These are phyloP conservation scores for Araneus ventricosus DNA, from an alignment of 1,140 invertebrate species.

Conservation along the genomic window DNA sequence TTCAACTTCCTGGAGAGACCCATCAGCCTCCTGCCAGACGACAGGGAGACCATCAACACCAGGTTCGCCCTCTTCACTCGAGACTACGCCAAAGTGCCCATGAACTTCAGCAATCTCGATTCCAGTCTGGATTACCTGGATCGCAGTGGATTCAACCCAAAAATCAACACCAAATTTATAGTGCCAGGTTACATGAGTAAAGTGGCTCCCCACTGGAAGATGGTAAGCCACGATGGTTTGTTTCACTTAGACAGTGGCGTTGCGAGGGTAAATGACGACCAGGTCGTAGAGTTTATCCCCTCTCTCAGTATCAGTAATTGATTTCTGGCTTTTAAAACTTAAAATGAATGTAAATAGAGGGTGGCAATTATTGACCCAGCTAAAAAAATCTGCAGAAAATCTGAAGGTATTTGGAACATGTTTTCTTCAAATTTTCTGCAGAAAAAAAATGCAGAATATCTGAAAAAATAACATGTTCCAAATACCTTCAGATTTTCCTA, in stretches of 20 bases:
- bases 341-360: no score
- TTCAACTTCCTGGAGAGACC: conserved; percentile 90
- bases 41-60: conserved; percentile 89
- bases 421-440: no score
- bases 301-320: not conserved
- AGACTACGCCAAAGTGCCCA: conserved; percentile 82
- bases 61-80: conserved; percentile 87
- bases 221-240: not conserved
- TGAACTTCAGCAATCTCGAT: conserved; percentile 51
- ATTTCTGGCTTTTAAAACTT: no score
- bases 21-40: conserved; percentile 89
- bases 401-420: no score
- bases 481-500: no score
- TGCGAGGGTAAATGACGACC: no score
- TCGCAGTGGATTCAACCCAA: conserved; percentile 15
- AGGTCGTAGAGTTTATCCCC: no score
- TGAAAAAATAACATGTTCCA: no score
- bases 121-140: not conserved
- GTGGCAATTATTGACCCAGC: no score
- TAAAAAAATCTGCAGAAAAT: no score
- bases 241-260: no score
- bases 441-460: no score
- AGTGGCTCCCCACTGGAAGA: conserved; percentile 48
- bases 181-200: conserved; percentile 60
- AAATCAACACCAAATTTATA: conserved; percentile 47